A percentile compares a stretch with the other conserved stretches of the same genome.
Conservation (phyloP, 2,797 vertebrate genomes). For the Nyctalus aviator region DNA sequence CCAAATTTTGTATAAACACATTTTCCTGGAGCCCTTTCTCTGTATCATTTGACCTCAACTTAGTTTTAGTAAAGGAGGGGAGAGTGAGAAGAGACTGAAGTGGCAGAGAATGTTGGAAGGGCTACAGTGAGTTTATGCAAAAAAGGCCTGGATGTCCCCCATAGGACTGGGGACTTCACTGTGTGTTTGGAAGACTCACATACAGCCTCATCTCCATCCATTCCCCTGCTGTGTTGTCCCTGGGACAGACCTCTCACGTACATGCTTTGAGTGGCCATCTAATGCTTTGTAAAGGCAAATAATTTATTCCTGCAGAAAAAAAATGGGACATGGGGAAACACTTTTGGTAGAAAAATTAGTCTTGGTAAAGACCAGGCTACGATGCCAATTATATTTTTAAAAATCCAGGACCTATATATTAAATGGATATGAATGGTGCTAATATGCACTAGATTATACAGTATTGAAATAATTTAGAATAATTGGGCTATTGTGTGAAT, state of each 20-base stretch:
- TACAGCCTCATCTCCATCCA: neutral
- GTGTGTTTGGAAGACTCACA: neutral
- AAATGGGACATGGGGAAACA: neutral
- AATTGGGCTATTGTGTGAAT: neutral
- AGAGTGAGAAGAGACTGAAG: neutral
- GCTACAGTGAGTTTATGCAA: neutral
- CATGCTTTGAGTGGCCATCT: neutral
- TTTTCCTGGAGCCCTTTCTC: neutral
- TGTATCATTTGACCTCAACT: neutral
- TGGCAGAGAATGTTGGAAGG: neutral
- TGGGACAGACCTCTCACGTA: neutral
- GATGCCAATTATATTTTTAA: neutral
- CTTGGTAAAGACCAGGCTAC: neutral
- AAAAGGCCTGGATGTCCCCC: neutral
- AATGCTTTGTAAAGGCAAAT: neutral
- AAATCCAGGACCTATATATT: neutral
- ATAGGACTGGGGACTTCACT: neutral
- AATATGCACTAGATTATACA: neutral
- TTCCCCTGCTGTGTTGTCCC: neutral
- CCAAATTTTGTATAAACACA: neutral
- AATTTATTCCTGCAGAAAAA: neutral
- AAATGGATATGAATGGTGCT: neutral
- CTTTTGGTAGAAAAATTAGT: neutral
- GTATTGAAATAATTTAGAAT: neutral
- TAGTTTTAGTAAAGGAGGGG: neutral